Base-by-base conservation (phyloP, 2,113 vertebrate species). In the Hystrix cristata region DNA sequence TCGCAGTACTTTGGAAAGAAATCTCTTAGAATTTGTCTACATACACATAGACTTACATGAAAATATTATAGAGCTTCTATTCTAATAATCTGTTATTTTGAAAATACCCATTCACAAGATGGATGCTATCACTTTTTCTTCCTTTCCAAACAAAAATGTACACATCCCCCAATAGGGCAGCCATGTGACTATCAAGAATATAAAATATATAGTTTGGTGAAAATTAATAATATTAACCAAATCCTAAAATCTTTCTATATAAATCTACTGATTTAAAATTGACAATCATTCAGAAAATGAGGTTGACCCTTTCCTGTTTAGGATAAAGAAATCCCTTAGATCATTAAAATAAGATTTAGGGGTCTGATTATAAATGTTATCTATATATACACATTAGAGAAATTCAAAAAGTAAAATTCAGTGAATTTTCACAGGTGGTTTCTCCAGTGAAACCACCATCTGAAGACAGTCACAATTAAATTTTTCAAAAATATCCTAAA, bases 81-180 rank as follows among this genome's bases (percentile, higher is more conserved):
- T 31, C 34, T 72, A 67, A 67, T 29, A 60, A 85, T 62, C 88
- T 62, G 25, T 51, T 57, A 55, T 85, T 81, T 81, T 48, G 57
- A 94, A 95, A 95, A 89, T 65, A 91, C 19, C 1, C 25, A 79
- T 94, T 69, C 25, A 69, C 85, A 76, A 94, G 84, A 92, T 91
- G 19, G 59, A 94, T 64, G 25, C 11, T 78, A 16, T 2, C 23
- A 38, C 19, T 13, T 81, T 57, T 48, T 78, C 82, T 46, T 48
- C 15, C 21, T 84, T 69, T 64, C 25, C 16, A 69, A 86, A 81
- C 53, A 95, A 89, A 91, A 80, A 29, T 95, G 5, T 67, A 57
- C 59, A 78, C 38, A 69, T 57, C 25, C 21, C 8, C 23, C 62
- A 57, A 67, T 2, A 48, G 31, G 5, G 46, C 0, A 71, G 10